Conservation (phyloP, 2,113 vertebrate species). For the Cepphus grylle region DNA sequence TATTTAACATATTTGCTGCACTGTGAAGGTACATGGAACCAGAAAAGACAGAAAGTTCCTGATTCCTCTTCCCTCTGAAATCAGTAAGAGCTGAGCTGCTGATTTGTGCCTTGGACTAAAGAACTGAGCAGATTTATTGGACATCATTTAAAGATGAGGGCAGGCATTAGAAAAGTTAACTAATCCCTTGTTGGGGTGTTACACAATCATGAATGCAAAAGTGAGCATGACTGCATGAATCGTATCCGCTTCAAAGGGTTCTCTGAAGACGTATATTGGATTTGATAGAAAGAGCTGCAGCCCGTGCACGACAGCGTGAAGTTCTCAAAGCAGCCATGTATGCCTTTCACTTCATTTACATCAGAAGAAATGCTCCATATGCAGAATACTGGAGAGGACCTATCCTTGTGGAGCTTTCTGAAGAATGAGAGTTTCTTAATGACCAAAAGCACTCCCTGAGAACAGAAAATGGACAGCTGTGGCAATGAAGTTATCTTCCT, state of each 20-base stretch:
- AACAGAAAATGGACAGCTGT: background rate
- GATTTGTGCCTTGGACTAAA: background rate
- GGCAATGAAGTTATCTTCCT: background rate
- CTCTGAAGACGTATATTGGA: background rate
- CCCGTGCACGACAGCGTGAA: background rate
- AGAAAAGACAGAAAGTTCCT: background rate
- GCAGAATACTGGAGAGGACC: background rate
- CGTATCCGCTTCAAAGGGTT: background rate
- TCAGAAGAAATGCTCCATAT: background rate
- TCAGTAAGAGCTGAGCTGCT: background rate
- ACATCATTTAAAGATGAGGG: background rate
- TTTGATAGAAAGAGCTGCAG: background rate
- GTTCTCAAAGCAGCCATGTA: background rate
- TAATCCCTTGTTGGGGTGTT: background rate
- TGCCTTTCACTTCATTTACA: background rate
- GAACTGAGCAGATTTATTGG: background rate
- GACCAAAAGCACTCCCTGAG: background rate
- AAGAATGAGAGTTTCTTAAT: background rate
- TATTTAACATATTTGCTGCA: background rate
- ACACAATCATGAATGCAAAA: background rate
- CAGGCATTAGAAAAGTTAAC: background rate
- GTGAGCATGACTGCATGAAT: background rate
- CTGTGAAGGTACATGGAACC: background rate
- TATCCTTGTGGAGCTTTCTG: background rate
- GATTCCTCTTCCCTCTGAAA: background rate